A percentile compares a stretch with the other conserved stretches of the same genome.
These are phyloP conservation scores for Neomonachus schauinslandi DNA, from an alignment of 2,113 vertebrate genomes.

Conservation along the genomic window DNA sequence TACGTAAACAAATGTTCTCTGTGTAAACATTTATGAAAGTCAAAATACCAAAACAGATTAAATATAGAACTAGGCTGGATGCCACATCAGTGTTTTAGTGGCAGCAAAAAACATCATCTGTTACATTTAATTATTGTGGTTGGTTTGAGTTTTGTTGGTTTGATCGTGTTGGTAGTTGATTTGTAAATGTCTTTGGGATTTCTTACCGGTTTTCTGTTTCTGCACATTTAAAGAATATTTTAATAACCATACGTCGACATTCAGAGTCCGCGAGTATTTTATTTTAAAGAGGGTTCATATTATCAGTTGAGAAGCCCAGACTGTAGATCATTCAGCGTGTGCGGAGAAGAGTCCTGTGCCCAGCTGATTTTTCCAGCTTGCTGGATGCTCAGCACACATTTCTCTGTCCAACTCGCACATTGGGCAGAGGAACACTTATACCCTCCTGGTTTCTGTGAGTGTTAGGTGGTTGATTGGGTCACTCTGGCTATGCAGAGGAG, in stretches of 20 bases:
- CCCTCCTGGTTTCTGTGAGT: neutral
- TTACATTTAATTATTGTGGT: constrained; percentile 55
- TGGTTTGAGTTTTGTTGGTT: constrained; percentile 5
- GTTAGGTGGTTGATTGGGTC: rapidly evolving
- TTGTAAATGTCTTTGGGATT: neutral
- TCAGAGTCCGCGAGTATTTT: neutral
- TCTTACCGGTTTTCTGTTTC: constrained; percentile 33
- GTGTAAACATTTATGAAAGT: constrained; percentile 63
- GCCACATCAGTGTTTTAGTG: constrained; percentile 51
- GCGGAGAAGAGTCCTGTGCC: neutral
- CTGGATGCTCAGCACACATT: neutral
- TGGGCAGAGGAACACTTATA: neutral
- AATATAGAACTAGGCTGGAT: constrained; percentile 60
- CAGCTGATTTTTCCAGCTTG: neutral
- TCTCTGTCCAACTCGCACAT: neutral
- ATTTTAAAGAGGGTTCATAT: neutral
- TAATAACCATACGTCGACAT: neutral
- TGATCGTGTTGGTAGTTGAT: neutral
- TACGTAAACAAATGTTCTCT: constrained; percentile 53
- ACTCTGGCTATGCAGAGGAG: neutral
- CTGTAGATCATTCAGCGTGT: neutral
- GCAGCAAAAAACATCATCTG: constrained; percentile 57
- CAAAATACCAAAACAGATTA: constrained; percentile 59
- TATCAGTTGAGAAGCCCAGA: neutral
- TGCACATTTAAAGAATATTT: neutral